Conservation (phyloP, 1,140 invertebrate genomes). For the Danaus plexippus region DNA sequence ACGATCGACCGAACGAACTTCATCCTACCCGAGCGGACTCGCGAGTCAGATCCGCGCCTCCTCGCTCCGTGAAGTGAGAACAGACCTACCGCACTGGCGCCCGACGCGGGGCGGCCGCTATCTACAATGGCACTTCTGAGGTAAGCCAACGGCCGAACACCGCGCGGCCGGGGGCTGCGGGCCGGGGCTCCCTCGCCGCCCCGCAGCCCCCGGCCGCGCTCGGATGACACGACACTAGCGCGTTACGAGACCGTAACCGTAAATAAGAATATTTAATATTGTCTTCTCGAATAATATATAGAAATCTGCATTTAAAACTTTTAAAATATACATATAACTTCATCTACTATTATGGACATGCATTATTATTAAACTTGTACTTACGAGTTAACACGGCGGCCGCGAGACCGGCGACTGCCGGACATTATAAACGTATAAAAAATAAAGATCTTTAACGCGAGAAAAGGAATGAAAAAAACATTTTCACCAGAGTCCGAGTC, state of each 20-base stretch:
- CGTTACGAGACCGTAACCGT: slow-evolving; percentile 45
- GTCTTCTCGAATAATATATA: slow-evolving; percentile 66
- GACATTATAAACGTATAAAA: slow-evolving; percentile 66
- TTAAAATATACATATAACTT: slow-evolving; percentile 56
- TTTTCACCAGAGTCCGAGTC: slow-evolving; percentile 26
- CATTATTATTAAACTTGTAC: slow-evolving; percentile 62
- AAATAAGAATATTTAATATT: slow-evolving; percentile 68
- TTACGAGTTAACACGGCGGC: slow-evolving; percentile 55
- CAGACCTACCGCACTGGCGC: slow-evolving; percentile 4
- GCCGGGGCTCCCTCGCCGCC: slow-evolving; percentile 11
- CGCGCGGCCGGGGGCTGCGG: slow-evolving; percentile 15
- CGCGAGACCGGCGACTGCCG: slow-evolving; percentile 55
- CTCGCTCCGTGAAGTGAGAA: background rate
- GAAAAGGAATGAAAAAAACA: slow-evolving; percentile 58
- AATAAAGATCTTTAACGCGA: slow-evolving; percentile 67
- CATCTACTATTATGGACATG: slow-evolving; percentile 64
- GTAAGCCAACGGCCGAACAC: slow-evolving; percentile 58
- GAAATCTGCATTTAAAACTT: slow-evolving; percentile 63
- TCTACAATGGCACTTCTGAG: slow-evolving; percentile 57
- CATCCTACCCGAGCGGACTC: too few relatives aligned
- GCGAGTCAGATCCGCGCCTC: too few relatives aligned
- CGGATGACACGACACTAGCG: slow-evolving; percentile 35
- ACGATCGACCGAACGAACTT: background rate
- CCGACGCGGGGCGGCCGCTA: background rate
- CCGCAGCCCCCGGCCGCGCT: slow-evolving; percentile 13